phyloP scores from a whole-genome alignment of 2,888 invertebrate species.

The Sminthurinus aureus region DNA sequence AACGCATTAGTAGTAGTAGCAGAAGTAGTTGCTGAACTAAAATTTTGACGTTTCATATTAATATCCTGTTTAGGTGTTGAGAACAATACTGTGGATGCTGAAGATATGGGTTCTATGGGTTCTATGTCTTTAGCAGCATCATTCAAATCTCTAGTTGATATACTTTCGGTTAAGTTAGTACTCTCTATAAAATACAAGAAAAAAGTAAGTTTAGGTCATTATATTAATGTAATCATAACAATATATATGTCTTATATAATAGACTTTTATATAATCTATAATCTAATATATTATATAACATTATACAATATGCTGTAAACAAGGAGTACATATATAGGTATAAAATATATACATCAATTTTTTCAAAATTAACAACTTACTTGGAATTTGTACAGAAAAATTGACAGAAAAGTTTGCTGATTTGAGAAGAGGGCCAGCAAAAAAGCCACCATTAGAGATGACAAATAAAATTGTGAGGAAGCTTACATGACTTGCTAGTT shows the following conservation, averaged over 20 bases:
- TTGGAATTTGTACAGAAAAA: slow-evolving; percentile 6
- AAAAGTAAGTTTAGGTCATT: too few species aligned
- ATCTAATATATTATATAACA: too few species aligned
- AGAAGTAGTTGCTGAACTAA: background rate
- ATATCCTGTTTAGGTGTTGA: background rate
- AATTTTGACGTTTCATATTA: background rate
- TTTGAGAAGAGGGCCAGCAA: slow-evolving; percentile 51
- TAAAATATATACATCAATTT: background rate
- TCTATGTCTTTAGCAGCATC: background rate
- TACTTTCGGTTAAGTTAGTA: background rate
- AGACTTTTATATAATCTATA: too few species aligned
- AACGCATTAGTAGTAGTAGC: slow-evolving; percentile 25
- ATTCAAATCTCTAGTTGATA: background rate
- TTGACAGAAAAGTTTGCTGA: slow-evolving; percentile 45
- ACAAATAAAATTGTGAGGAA: slow-evolving; percentile 53
- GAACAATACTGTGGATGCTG: background rate
- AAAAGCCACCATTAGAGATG: slow-evolving; percentile 52
- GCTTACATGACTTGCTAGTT: slow-evolving; percentile 51
- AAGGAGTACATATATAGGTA: background rate
- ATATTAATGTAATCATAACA: too few species aligned
- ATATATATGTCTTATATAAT: too few species aligned
- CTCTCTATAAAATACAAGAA: background rate
- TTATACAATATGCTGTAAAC: background rate
- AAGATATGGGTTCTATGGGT: background rate
- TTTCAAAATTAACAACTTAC: background rate